Conservation (phyloP, 2,888 invertebrate species). For the Dyspetes luteomarginatus region DNA sequence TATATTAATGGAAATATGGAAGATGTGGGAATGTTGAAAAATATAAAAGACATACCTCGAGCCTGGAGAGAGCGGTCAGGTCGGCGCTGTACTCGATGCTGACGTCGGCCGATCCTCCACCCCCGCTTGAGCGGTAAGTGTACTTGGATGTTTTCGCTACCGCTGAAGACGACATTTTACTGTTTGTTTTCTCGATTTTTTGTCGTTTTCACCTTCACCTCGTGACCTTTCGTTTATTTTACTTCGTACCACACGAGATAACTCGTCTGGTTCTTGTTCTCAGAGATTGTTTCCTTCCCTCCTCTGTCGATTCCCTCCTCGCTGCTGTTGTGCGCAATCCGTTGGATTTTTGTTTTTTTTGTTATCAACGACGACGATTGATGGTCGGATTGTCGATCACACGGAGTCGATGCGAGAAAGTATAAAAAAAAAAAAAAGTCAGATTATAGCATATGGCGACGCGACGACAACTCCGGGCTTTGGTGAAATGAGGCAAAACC, state of each 20-base stretch:
- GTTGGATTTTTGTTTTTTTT: neutral
- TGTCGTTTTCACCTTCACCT: constrained; percentile 49
- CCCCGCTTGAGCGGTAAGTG: constrained; percentile 94
- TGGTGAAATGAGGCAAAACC: constrained; percentile 52
- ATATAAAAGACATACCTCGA: constrained; percentile 90
- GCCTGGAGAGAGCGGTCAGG: constrained; percentile 96
- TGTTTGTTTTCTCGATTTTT: constrained; percentile 50
- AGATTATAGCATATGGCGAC: constrained; percentile 38
- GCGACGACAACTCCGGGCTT: constrained; percentile 54
- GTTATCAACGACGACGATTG: constrained; percentile 8
- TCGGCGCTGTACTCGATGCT: constrained; percentile 98
- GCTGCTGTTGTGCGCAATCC: constrained; percentile 22
- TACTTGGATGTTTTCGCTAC: constrained; percentile 95
- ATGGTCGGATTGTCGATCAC: constrained; percentile 34
- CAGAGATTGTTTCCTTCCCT: constrained; percentile 43
- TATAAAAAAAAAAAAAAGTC: constrained; percentile 29
- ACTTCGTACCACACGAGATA: constrained; percentile 48
- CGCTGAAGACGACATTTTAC: constrained; percentile 88
- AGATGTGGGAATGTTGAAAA: neutral
- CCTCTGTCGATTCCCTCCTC: constrained; percentile 66
- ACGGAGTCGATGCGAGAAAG: constrained; percentile 21
- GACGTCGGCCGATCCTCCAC: constrained; percentile 91
- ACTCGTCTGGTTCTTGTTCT: constrained; percentile 37
- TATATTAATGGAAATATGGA: neutral
- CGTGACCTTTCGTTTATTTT: constrained; percentile 61